Conservation (phyloP, 2,797 vertebrate species). For the Salarias fasciatus region DNA sequence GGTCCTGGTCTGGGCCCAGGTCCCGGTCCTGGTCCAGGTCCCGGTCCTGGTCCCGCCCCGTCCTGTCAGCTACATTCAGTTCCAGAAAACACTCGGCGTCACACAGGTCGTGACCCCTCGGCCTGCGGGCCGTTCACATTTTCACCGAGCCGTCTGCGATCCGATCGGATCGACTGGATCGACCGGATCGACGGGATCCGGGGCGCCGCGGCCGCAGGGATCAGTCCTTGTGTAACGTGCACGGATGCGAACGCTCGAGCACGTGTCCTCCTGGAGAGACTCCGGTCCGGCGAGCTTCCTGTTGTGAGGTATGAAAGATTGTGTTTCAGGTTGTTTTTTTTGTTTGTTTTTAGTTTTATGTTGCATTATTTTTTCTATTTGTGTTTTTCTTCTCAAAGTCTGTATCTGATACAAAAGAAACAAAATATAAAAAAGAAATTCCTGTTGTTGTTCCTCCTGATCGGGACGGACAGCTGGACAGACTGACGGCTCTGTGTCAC, state of each 20-base stretch:
- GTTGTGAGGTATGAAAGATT: conserved; percentile 89
- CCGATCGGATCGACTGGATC: conserved; percentile 48
- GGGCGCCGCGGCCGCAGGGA: conserved; percentile 63
- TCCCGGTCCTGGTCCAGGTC: conserved; percentile 78
- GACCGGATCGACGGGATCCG: conserved; percentile 49
- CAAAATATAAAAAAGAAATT: conserved; percentile 75
- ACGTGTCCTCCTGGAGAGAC: conserved; percentile 74
- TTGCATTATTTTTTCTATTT: conserved; percentile 78
- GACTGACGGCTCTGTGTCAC: conserved; percentile 84
- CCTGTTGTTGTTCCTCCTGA: conserved; percentile 84
- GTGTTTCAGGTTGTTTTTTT: conserved; percentile 74
- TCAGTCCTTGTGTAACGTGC: conserved; percentile 68
- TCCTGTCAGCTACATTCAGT: conserved; percentile 89
- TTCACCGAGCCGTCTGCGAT: conserved; percentile 36
- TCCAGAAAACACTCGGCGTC: conserved; percentile 81
- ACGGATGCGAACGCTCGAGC: conserved; percentile 72
- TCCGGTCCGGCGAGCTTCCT: conserved; percentile 82
- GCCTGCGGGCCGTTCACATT: conserved; percentile 73
- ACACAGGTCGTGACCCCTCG: conserved; percentile 70
- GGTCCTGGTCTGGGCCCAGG: too few relatives aligned
- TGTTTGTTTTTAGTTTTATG: conserved; percentile 65
- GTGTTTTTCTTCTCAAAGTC: conserved; percentile 70
- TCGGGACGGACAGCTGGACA: conserved; percentile 82
- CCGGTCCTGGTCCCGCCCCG: conserved; percentile 77
- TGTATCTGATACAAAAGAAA: conserved; percentile 73